These are phyloP conservation scores for Ctenopoma kingsleyae DNA, from an alignment of 2,797 vertebrate genomes.

Conservation along the genomic window DNA sequence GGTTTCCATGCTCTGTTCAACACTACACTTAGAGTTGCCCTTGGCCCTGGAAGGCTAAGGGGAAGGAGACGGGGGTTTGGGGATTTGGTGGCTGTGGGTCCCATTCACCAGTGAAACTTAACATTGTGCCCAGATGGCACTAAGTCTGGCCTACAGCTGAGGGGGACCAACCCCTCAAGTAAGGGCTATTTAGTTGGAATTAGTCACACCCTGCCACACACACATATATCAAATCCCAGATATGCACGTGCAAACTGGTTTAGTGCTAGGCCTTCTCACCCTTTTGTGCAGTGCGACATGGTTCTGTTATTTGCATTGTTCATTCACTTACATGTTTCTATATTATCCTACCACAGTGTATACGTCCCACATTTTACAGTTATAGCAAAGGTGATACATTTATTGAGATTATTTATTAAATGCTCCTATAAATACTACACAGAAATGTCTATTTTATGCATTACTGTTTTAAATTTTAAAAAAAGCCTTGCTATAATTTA, in stretches of 20 bases:
- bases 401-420: conserved; percentile 3
- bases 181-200: conserved; percentile 77
- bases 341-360: conserved; percentile 7
- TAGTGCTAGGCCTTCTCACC: conserved; percentile 38
- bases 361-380: not conserved
- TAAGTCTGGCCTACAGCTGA: conserved; percentile 74
- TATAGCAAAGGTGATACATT: not conserved
- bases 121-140: conserved; percentile 80
- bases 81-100: conserved; percentile 63
- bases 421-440: not conserved
- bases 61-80: not conserved
- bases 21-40: conserved; percentile 60
- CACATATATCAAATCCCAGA: conserved; percentile 47
- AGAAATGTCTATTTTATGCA: not conserved
- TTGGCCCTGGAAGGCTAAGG: conserved; percentile 57
- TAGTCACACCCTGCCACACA: conserved; percentile 78
- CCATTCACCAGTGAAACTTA: conserved; percentile 66
- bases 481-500: no score
- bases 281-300: conserved; percentile 54
- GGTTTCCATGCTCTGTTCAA: conserved; percentile 58
- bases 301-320: conserved; percentile 25
- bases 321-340: conserved; percentile 39
- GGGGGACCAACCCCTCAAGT: conserved; percentile 69
- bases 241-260: conserved; percentile 63
- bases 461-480: not conserved